Evolutionary conservation across 2,113 vertebrate genomes (phyloP).

Genomic region (Cryptomyrus ogoouensis): DNA sequence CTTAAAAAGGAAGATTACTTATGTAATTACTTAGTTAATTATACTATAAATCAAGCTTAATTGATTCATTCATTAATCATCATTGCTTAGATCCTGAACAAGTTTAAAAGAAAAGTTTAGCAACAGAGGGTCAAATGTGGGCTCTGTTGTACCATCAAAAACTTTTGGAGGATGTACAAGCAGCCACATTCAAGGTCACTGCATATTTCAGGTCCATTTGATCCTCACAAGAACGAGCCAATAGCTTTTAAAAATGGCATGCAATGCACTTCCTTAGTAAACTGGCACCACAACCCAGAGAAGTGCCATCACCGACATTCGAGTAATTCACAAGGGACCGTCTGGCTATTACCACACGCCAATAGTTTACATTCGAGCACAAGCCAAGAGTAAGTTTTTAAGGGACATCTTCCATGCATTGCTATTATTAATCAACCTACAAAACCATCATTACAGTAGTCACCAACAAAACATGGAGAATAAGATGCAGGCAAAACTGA

Average conservation of each 20-base stretch:
- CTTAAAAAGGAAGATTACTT: neutral
- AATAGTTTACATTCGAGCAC: neutral
- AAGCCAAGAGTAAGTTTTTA: neutral
- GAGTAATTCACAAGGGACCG: neutral
- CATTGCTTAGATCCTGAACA: neutral
- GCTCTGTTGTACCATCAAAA: neutral
- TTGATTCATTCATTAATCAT: neutral
- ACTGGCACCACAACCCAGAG: neutral
- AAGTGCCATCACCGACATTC: neutral
- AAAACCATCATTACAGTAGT: neutral
- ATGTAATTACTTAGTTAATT: neutral
- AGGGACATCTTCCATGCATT: neutral
- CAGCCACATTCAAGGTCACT: neutral
- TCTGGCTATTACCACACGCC: neutral
- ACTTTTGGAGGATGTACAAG: neutral
- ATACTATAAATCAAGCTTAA: neutral
- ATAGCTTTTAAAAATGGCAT: neutral
- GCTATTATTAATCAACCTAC: neutral
- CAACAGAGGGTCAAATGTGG: neutral
- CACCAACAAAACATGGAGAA: neutral
- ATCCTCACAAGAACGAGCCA: neutral
- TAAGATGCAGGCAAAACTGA: neutral
- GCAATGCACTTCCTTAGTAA: neutral
- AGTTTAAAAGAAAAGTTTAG: neutral
- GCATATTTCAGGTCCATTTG: neutral